Evolutionary conservation across 1,140 invertebrate species (phyloP).

Genomic region (Drusus annulatus): DNA sequence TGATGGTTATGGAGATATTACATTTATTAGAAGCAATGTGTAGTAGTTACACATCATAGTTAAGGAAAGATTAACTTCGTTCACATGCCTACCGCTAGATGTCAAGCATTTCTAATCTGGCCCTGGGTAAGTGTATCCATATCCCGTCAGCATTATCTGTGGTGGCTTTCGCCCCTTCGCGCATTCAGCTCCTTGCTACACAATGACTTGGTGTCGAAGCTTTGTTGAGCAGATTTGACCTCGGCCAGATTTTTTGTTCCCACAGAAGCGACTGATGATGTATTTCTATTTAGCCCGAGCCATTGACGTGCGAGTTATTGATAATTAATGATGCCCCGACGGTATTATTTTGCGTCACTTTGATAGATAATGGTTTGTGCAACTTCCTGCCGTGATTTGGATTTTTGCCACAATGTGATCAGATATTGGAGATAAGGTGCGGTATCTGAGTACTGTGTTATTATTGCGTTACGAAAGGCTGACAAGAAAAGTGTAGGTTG

Average conservation of each 20-base stretch:
- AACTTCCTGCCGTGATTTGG: conserved; percentile 1
- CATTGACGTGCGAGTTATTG: conserved; percentile 45
- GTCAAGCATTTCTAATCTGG: not conserved
- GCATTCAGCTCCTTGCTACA: conserved; percentile 8
- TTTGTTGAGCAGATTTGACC: conserved; percentile 36
- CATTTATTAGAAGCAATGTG: too few species aligned
- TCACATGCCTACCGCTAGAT: too few species aligned
- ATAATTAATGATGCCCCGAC: conserved; percentile 50
- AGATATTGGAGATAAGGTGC: not conserved
- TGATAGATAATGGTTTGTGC: not conserved
- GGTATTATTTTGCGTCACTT: conserved; percentile 8
- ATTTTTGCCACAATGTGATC: not conserved
- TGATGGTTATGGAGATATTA: too few species aligned
- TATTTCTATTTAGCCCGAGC: not conserved
- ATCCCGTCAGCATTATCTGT: not conserved
- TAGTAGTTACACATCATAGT: too few species aligned
- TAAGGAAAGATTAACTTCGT: too few species aligned
- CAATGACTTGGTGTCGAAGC: conserved; percentile 20
- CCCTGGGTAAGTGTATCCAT: not conserved
- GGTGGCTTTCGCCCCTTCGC: conserved; percentile 9
- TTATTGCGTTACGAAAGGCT: too few species aligned
- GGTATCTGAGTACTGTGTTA: too few species aligned
- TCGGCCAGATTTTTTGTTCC: conserved; percentile 37
- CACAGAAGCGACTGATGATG: conserved; percentile 17
- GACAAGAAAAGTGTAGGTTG: too few species aligned